Conservation (phyloP, 2,113 vertebrate genomes). For the Calypte anna region DNA sequence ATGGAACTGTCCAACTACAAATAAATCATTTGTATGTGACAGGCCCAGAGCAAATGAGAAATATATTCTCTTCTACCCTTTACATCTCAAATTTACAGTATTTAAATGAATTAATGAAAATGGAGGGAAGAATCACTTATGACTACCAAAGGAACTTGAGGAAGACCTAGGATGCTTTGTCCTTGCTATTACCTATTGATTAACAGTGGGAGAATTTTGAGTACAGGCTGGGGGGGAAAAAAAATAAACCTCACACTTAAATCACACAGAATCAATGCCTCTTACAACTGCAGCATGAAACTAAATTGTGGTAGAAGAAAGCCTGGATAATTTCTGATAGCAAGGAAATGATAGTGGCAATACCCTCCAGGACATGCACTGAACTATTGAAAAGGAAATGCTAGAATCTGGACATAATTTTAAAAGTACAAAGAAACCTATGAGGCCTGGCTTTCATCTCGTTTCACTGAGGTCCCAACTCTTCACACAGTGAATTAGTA, state of each 20-base stretch:
- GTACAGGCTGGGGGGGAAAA: background rate
- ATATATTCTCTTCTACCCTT: background rate
- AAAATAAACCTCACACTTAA: background rate
- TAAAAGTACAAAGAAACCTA: background rate
- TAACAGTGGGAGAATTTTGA: background rate
- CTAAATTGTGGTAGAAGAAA: background rate
- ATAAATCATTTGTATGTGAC: constrained; percentile 22
- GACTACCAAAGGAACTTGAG: background rate
- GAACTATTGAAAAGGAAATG: background rate
- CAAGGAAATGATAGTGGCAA: background rate
- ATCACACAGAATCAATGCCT: constrained; percentile 9
- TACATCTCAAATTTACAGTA: background rate
- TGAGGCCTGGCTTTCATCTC: background rate
- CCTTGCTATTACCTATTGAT: constrained; percentile 20
- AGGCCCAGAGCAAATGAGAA: background rate
- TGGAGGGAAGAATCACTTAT: background rate
- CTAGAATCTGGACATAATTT: background rate
- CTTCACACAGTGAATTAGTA: background rate
- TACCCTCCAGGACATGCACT: background rate
- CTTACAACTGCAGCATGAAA: background rate
- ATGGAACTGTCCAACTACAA: background rate
- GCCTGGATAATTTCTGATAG: background rate
- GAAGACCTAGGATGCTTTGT: background rate
- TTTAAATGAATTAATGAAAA: constrained; percentile 11
- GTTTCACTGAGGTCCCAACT: background rate